phyloP scores from a whole-genome alignment of 2,113 vertebrate genomes.

The Nycticorax nycticorax region DNA sequence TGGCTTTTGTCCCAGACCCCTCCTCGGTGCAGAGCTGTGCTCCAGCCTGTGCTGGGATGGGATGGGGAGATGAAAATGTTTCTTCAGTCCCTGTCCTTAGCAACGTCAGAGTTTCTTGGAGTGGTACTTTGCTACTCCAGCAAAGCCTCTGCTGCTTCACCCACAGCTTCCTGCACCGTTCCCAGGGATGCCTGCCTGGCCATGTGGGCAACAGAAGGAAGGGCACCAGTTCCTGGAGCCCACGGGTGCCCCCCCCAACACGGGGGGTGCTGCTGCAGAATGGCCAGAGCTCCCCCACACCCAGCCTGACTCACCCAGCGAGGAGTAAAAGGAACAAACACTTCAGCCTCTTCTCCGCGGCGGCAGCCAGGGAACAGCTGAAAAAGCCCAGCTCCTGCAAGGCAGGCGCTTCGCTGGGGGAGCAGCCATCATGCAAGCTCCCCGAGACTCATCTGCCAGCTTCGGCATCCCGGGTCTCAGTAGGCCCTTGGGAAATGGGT shows the following conservation, averaged over 20 bases:
- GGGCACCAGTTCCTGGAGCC: neutral
- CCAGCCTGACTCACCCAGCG: neutral
- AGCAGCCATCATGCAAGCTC: neutral
- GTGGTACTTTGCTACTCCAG: neutral
- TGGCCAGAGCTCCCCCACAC: neutral
- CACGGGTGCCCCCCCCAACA: neutral
- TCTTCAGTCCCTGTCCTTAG: neutral
- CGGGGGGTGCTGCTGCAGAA: neutral
- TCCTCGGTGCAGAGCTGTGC: neutral
- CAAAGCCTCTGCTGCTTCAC: neutral
- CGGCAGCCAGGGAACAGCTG: neutral
- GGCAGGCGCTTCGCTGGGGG: fast-evolving
- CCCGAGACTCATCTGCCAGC: fast-evolving
- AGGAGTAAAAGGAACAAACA: neutral
- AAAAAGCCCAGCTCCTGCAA: fast-evolving
- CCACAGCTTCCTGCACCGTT: neutral
- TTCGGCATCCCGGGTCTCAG: neutral
- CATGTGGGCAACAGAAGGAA: neutral
- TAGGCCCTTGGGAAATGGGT: neutral
- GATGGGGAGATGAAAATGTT: neutral
- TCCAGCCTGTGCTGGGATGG: neutral
- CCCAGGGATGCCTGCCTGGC: neutral
- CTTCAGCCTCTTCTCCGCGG: neutral
- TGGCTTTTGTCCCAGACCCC: slow-evolving; percentile 45
- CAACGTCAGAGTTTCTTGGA: neutral